Evolutionary conservation across 2,888 invertebrate genomes (phyloP).

Genomic region (Conchocele bisecta): DNA sequence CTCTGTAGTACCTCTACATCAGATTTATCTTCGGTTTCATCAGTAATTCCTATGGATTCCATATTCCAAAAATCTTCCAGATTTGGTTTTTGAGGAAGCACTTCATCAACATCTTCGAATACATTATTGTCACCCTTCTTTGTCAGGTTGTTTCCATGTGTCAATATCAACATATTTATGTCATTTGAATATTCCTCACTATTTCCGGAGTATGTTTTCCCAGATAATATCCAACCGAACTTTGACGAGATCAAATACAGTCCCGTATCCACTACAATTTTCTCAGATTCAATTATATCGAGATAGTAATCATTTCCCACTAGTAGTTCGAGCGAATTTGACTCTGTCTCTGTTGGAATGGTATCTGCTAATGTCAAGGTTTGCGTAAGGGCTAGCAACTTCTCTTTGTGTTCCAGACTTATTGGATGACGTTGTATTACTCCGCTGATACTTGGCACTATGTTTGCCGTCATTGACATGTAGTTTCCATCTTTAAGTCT

Average conservation of each 20-base stretch:
- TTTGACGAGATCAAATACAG: slow-evolving; percentile 24
- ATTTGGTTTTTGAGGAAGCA: no score
- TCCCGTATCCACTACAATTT: slow-evolving; percentile 19
- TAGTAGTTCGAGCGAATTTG: background rate
- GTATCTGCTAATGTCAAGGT: slow-evolving; percentile 12
- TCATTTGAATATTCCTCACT: no score
- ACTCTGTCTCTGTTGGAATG: slow-evolving; percentile 13
- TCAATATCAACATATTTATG: no score
- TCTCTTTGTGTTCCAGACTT: background rate
- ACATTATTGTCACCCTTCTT: no score
- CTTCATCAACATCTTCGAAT: no score
- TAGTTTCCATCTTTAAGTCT: slow-evolving; percentile 17
- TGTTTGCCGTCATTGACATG: slow-evolving; percentile 15
- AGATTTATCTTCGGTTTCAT: no score
- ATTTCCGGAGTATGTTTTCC: slow-evolving; percentile 10
- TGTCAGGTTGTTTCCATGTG: no score
- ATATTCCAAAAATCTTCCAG: no score
- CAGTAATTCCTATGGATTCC: no score
- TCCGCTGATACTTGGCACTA: slow-evolving; percentile 26
- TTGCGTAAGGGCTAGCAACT: background rate
- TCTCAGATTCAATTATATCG: slow-evolving; percentile 13
- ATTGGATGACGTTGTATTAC: slow-evolving; percentile 13
- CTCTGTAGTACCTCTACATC: no score
- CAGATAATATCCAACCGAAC: slow-evolving; percentile 33
- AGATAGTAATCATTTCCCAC: slow-evolving; percentile 36